Base-by-base conservation (phyloP, 2,888 invertebrate genomes). In the Aspidiotus rigidus region DNA sequence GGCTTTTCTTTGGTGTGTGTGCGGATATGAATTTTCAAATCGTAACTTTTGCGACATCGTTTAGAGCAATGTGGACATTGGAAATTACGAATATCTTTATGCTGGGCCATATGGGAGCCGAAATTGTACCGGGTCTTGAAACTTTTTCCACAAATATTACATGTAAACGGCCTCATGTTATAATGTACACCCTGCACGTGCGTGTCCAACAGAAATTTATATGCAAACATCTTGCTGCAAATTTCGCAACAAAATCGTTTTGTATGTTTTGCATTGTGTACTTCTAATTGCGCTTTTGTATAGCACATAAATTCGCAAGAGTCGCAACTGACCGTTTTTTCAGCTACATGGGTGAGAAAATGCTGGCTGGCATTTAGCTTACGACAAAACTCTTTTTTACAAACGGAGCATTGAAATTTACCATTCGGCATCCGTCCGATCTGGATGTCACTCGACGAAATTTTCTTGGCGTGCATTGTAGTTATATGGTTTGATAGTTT, bases 121-220 rank as follows among this genome's bases (percentile, higher is more conserved):
- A 66, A 69, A n/a, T 70, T 70, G 8, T 72, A 72, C n/a, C 71
- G 70, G 1, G 71, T 72, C 57, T 72, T 72, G 66, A 72, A 73
- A 15, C 70, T 39, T 54, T 73, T 73, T 10, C 57, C 62, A 61
- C 73, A 73, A 13, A 73, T 40, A 10, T 71, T 64, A 49, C 73
- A 73, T 39, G 72, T 11, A 28, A 55, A 72, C 10, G 71, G 71
- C n/a, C 73, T 67, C 39, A 71, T 63, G 44, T 72, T 72, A 28
- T 85, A 85, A 70, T 81, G 79, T 41, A 79, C 77, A 11, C 69
- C 71, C 11, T 70, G 69, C 70, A 74, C 74, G 73, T 84, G 84
- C 28, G 77, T 77, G 13, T 76, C 78, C 49, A 72, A 53, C 59
- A 71, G 72, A 9, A 71, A 72, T 54, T 71, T 72, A 13, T 72